Percentiles rank a stretch among this genome's conserved stretches.
These are phyloP conservation scores for Amphiprion clarkii DNA, from an alignment of 2,797 vertebrate species.

Conservation along the genomic window DNA sequence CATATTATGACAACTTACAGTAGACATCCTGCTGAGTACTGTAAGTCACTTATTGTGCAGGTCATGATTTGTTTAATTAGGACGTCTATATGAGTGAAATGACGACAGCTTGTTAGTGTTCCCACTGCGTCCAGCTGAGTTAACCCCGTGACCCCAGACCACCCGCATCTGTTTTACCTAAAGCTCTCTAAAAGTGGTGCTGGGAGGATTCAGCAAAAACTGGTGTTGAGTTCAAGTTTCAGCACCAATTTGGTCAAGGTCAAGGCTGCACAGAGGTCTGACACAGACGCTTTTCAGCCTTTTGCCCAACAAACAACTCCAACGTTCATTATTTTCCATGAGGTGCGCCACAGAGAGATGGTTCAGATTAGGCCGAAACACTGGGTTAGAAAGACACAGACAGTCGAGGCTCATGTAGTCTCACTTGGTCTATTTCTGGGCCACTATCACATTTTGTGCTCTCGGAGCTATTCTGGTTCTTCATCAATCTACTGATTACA, in stretches of 20 bases:
- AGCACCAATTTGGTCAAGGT: constrained; percentile 10
- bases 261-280: background rate
- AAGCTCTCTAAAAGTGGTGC: background rate
- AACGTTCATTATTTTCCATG: background rate
- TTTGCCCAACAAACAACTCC: background rate
- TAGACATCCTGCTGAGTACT: background rate
- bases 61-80: constrained; percentile 23
- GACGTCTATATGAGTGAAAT: constrained; percentile 17
- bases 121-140: constrained; percentile 29
- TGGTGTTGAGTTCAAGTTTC: constrained; percentile 6
- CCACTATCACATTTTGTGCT: constrained; percentile 80
- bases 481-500: constrained; percentile 83
- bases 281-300: background rate
- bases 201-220: background rate
- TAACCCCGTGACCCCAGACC: constrained; percentile 52
- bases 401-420: constrained; percentile 33
- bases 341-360: background rate
- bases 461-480: constrained; percentile 80
- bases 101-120: constrained; percentile 34
- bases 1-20: constrained; percentile 10
- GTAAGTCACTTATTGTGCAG: background rate
- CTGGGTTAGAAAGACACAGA: constrained; percentile 42
- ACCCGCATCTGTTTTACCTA: constrained; percentile 18
- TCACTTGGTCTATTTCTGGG: constrained; percentile 81
- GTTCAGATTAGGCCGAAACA: constrained; percentile 29